These are phyloP conservation scores for Apolygus lucorum DNA, from an alignment of 1,140 invertebrate species.

Conservation along the genomic window DNA sequence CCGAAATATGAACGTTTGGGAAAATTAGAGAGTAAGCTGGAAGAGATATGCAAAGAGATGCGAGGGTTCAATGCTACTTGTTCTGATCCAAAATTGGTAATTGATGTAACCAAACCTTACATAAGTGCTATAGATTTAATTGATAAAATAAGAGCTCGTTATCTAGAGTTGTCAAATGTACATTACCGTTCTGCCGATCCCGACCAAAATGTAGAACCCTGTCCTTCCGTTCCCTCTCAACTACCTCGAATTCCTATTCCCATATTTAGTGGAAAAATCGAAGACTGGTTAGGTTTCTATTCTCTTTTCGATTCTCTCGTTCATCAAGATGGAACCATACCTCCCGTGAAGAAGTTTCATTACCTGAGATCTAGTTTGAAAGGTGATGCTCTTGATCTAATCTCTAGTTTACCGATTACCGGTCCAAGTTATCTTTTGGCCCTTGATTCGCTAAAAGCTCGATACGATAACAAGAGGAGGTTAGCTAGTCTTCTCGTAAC, in stretches of 20 bases:
- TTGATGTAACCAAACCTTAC: neutral
- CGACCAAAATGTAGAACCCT: neutral
- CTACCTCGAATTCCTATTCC: neutral
- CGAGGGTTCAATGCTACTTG: neutral
- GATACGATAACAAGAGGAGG: neutral
- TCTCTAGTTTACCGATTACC: neutral
- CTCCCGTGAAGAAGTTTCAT: neutral
- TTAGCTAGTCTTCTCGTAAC: neutral
- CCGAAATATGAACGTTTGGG: neutral
- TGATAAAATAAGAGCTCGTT: neutral
- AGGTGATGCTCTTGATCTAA: neutral
- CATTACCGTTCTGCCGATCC: neutral
- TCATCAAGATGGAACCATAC: neutral
- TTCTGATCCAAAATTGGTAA: neutral
- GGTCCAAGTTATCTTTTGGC: neutral
- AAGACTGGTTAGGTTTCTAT: too few species aligned
- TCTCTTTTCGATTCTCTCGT: neutral
- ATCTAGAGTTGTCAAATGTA: neutral
- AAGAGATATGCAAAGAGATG: neutral
- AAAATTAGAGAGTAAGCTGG: slow-evolving; percentile 1
- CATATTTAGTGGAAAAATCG: neutral
- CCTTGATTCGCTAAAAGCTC: neutral
- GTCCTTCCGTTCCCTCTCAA: too few species aligned
- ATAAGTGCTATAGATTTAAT: neutral
- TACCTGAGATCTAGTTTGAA: too few species aligned